These are phyloP conservation scores for Acrossocheilus wenchowensis DNA, from an alignment of 2,797 vertebrate genomes.

Conservation along the genomic window DNA sequence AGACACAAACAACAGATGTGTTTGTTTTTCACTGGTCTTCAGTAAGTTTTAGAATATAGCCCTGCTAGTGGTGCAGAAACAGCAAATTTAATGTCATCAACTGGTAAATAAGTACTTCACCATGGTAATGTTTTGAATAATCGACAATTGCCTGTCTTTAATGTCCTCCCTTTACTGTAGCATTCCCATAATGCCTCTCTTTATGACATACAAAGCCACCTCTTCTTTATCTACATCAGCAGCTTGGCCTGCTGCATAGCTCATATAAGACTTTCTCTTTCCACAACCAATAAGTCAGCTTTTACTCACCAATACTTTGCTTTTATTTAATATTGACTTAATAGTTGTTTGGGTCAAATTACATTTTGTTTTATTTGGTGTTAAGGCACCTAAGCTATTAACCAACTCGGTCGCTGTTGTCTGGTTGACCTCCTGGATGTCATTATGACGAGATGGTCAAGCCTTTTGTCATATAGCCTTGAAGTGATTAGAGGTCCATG, in stretches of 20 bases:
- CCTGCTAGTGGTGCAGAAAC: background rate
- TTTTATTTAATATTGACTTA: background rate
- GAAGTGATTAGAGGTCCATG: conserved; percentile 71
- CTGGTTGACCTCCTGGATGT: conserved; percentile 81
- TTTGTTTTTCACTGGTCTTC: background rate
- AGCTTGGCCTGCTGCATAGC: background rate
- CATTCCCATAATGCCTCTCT: background rate
- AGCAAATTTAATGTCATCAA: background rate
- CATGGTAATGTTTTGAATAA: background rate
- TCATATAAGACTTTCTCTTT: conserved; percentile 1
- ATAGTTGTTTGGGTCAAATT: background rate
- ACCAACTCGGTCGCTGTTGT: conserved; percentile 72
- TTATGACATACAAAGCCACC: background rate
- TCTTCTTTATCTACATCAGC: conserved; percentile 1
- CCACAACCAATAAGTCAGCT: background rate
- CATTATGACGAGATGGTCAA: conserved; percentile 77
- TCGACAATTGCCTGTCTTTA: background rate
- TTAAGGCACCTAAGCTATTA: conserved; percentile 64
- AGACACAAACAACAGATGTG: background rate
- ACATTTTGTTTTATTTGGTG: conserved; percentile 5
- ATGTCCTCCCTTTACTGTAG: background rate
- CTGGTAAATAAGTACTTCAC: background rate
- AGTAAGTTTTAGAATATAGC: background rate
- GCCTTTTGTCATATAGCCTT: conserved; percentile 80
- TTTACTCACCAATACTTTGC: background rate